Base-by-base conservation (phyloP, 2,888 invertebrate species). In the Monochamus alternatus region DNA sequence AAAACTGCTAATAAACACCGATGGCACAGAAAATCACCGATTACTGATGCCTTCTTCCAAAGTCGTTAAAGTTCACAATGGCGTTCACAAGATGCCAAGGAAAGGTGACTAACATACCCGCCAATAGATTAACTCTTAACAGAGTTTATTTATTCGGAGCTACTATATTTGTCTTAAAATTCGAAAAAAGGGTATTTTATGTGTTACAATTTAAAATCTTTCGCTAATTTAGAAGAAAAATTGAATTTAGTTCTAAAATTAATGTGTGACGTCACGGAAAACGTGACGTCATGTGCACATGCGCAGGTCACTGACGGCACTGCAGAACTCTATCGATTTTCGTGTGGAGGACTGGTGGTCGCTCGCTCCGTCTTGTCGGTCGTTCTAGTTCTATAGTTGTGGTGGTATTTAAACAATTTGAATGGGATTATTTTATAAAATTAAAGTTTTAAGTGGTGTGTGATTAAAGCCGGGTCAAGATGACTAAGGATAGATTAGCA, bases 401-500 rank as follows among this genome's bases (percentile, higher is more conserved):
- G 92, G 92, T 92, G 92, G 92, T 91, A 91, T 92, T 92, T 80
- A 93, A 92, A 92, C 91, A 81, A 85, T 91, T 94, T 94, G 94
- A 94, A 94, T 94, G 94, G 94, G 94, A 94, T 92, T 92, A 91
- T 92, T 92, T 92, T 91, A 91, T 91, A 91, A 92, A 91, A 91
- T 90, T 90, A 91, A 91, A 91, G 91, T 91, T 91, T 90, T 91
- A 90, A 89, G 91, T 91, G 91, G 92, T 92, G 92, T 92, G 93
- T 93, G 92, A 74, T 75, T 75, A 58, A 74, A 77, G 66, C 58
- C 72, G 77, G 79, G 70, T 74, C 90, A 93, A 89, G 90, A 97
- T 97, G 97, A 97, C 97, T 92, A 97, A 97, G 94, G 97, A 97
- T 93, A 96, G 97, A 94, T 94, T 97, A 93, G 96, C 96, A 92